These are phyloP conservation scores for Litocranius walleri DNA, from an alignment of 2,113 vertebrate species.

Conservation along the genomic window DNA sequence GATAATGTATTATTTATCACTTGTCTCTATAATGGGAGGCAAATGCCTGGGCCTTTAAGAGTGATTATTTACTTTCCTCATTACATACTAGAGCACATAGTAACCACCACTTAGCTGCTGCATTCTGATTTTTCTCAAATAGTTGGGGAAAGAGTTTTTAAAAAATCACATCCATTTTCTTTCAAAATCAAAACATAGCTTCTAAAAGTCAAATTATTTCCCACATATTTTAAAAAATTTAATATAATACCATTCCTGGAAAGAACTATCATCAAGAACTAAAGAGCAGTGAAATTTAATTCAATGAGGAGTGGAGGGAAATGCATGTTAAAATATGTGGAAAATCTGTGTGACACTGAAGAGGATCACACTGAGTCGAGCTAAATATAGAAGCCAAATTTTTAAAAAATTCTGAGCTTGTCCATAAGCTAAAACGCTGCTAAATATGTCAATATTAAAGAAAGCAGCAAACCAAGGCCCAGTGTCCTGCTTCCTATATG, in stretches of 20 bases:
- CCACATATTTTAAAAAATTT: neutral
- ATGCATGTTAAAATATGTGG: neutral
- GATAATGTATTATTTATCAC: neutral
- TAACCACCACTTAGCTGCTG: neutral
- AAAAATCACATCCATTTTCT: neutral
- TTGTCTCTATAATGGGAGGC: neutral
- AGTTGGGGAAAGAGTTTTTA: neutral
- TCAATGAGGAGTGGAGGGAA: conserved; percentile 4
- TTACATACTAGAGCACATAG: neutral
- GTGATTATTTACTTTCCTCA: neutral
- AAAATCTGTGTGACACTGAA: neutral
- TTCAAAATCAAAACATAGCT: conserved; percentile 18
- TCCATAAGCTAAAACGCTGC: neutral
- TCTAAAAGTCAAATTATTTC: conserved; percentile 24
- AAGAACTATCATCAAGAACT: neutral
- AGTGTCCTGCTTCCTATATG: neutral
- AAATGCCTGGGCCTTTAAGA: neutral
- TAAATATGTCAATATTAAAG: neutral
- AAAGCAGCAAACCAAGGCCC: neutral
- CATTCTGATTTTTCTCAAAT: neutral
- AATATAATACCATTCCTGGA: neutral
- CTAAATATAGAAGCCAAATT: neutral
- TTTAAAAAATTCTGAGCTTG: neutral
- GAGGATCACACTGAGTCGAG: neutral
- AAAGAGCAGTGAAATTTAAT: conserved; percentile 26